Conservation (phyloP, 2,113 vertebrate species). For the Ailuropoda melanoleuca region DNA sequence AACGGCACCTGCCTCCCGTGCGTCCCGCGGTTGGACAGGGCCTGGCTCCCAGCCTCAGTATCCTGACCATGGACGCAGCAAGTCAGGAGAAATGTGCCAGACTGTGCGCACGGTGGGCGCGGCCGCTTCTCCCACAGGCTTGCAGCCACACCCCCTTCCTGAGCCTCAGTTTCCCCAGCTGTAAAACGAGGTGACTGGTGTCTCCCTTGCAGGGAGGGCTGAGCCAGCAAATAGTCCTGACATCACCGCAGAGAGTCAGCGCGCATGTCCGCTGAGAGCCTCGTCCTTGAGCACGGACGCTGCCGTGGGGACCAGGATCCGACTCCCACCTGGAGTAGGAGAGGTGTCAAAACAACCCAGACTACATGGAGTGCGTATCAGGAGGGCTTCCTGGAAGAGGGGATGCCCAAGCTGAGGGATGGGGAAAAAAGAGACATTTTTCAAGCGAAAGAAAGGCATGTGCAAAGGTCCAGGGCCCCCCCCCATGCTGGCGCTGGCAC, state of each 20-base stretch:
- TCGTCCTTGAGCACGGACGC: neutral
- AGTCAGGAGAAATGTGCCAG: neutral
- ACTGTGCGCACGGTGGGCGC: neutral
- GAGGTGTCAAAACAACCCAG: neutral
- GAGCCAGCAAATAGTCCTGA: neutral
- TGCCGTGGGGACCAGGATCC: neutral
- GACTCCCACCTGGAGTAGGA: no score
- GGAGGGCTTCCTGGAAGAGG: neutral
- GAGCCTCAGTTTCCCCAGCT: neutral
- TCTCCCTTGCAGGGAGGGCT: neutral
- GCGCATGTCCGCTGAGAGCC: rapidly evolving
- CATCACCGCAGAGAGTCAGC: no score
- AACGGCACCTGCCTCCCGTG: neutral
- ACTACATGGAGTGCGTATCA: neutral
- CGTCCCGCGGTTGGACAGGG: neutral
- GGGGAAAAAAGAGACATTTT: neutral
- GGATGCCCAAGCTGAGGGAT: neutral
- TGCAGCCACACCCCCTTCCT: neutral
- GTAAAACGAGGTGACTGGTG: neutral
- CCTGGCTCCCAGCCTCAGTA: neutral
- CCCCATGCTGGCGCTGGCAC: neutral
- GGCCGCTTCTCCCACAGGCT: neutral
- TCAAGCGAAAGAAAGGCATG: neutral
- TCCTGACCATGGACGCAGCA: neutral
- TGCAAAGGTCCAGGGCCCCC: neutral